Evolutionary conservation across 2,797 vertebrate genomes (phyloP), one percentile per base, ranked within the genome.

Genomic region (Dallia pectoralis): DNA sequence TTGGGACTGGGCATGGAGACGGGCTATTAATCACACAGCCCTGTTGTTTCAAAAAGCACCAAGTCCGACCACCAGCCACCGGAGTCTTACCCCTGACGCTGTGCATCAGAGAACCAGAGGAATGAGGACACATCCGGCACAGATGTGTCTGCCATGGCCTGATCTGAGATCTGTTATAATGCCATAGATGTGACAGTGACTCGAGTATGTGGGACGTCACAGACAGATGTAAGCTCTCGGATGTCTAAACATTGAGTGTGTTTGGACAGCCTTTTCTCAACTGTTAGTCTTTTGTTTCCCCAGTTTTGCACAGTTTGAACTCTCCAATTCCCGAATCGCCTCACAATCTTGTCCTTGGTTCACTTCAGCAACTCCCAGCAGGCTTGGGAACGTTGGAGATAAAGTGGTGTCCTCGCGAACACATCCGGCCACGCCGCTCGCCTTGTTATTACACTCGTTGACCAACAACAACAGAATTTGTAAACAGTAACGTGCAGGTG

Each of bases 101-200:
- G 25, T 75, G 64, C 70, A 74, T 4, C 15, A 75, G 81, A 2
- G 19, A 3, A 7, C 33, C 33, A 7, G 33, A 36, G 33, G 33
- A 3, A 36, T 36, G 25, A 33, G 61, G 65, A 40, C 14, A 72
- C 79, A 85, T 83, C 80, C 67, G 74, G 76, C 71, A 81, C 85
- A 87, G 87, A 88, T 89, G 87, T 85, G 69, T 81, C 64, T 47
- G 22, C 32, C 49, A 67, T 74, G 59, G 79, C 27, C 16, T 18
- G 27, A 6, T 32, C 62, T 29, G 27, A 1, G 1, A 11, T 11
- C 33, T 66, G 30, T 18, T 51, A 6, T 51, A 4, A 19, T 51
- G 19, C 49, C 49, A 19, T n/a, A 18, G 15, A 19, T 51, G 49
- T 51, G 49, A 51, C 49, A 51, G 19, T 51, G 49, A 51, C 51